phyloP scores from a whole-genome alignment of 2,888 invertebrate genomes.

The Gymnosoma rotundatum region DNA sequence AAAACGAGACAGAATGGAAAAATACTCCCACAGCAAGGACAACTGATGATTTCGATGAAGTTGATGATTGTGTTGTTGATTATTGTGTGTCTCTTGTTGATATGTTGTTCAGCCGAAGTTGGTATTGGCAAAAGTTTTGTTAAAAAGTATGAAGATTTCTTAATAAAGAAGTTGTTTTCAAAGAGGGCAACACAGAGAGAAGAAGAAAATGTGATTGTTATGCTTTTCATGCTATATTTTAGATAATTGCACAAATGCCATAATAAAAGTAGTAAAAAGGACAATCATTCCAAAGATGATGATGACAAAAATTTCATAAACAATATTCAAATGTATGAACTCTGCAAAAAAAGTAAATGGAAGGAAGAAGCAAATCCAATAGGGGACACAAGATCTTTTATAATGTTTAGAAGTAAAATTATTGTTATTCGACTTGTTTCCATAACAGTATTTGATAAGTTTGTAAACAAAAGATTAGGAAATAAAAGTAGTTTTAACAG shows the following conservation, averaged over 20 bases:
- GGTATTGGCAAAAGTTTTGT: constrained; percentile 16
- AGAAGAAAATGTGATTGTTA: constrained; percentile 73
- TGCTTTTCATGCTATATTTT: constrained; percentile 13
- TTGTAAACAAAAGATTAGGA: no score
- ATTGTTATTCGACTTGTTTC: no score
- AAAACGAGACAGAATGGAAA: neutral
- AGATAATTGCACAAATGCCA: constrained; percentile 78
- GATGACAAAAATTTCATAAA: no score
- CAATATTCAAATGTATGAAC: no score
- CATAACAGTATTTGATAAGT: no score
- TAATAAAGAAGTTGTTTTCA: constrained; percentile 21
- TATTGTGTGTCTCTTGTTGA: constrained; percentile 27
- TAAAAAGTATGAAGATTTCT: neutral
- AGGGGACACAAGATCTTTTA: no score
- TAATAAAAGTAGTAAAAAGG: neutral
- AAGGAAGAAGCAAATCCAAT: no score
- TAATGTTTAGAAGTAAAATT: no score
- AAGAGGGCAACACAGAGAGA: constrained; percentile 50
- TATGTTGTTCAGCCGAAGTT: constrained; percentile 4
- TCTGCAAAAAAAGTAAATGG: no score
- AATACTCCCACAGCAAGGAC: constrained; percentile 17
- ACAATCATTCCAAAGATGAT: no score
- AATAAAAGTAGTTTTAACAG: no score
- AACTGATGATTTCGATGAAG: constrained; percentile 43
- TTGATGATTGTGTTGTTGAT: constrained; percentile 46